Base-by-base conservation (phyloP, 1,140 invertebrate species). In the Scaptomyza pallida region DNA sequence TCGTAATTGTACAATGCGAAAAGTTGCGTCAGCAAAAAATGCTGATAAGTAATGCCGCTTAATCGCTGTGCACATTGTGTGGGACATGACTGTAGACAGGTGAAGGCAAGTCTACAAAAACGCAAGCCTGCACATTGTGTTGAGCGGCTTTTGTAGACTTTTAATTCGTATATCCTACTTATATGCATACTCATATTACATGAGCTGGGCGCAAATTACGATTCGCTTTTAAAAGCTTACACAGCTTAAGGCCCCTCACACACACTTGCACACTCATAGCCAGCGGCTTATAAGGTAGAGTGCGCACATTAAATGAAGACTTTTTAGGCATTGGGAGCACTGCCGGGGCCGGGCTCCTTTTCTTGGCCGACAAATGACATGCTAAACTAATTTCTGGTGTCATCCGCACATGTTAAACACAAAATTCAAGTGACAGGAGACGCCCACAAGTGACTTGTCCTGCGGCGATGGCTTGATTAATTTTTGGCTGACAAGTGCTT, bases 361-460 rank as follows among this genome's bases (percentile, higher is more conserved):
- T 48, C 26, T n/a, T 59, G 60, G 64, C 64, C 51, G 41, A 62
- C 15, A 77, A 81, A 72, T 85, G 77, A 85, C 81, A 73, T 62
- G 77, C 74, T 77, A 81, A 85, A 85, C 81, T 85, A 86, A 85
- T 85, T 85, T 72, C 74, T 63, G 73, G 69, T 81, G 81, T 86
- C 74, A 75, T 65, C 72, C 72, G 77, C 73, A 86, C 81, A 83
- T 83, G 76, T 65, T 76, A 63, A 75, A 86, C 51, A 77, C 60
- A 44, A 60, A 65, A 63, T 73, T 77, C 75, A 54, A 80, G 52
- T 81, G 77, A 86, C 72, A 71, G 71, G 23, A 56, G 60, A 23
- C 54, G 47, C 72, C 68, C 74, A 60, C 69, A 72, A 72, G 59
- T 69, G 65, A 61, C 52, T 61, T 64, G 54, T 64, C 69, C 68